Evolutionary conservation across 2,888 invertebrate species (phyloP).

Genomic region (Conus canariensis): DNA sequence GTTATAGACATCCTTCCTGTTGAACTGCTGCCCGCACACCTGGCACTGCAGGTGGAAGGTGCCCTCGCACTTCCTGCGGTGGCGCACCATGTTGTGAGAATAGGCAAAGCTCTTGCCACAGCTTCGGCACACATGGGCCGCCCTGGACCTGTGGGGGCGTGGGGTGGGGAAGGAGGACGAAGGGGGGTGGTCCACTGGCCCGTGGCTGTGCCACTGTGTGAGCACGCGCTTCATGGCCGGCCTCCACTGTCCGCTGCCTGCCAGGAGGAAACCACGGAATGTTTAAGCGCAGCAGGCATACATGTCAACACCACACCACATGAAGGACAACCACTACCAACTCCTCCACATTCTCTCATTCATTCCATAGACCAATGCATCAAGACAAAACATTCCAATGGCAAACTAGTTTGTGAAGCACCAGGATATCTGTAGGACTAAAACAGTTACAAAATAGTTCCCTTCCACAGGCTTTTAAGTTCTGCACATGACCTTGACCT

Average conservation of each 20-base stretch:
- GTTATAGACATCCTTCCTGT: constrained; percentile 22
- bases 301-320: neutral
- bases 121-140: constrained; percentile 32
- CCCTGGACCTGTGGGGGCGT: neutral
- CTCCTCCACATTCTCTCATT: too few species aligned
- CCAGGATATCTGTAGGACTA: too few species aligned
- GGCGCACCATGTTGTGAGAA: constrained; percentile 44
- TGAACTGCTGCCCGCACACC: constrained; percentile 31
- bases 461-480: too few species aligned
- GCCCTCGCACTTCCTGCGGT: constrained; percentile 50
- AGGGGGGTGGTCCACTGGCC: neutral
- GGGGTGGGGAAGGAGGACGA: neutral
- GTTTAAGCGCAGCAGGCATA: neutral
- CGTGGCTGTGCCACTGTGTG: neutral
- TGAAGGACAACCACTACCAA: too few species aligned
- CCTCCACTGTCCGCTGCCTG: neutral
- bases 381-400: too few species aligned
- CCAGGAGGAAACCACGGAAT: neutral
- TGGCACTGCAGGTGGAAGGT: constrained; percentile 30
- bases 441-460: too few species aligned
- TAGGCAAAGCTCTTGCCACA: constrained; percentile 46
- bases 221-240: neutral
- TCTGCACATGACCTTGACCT: neutral
- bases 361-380: too few species aligned
- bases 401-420: too few species aligned